Conservation (phyloP, 2,113 vertebrate species). For the Microcebus murinus region DNA sequence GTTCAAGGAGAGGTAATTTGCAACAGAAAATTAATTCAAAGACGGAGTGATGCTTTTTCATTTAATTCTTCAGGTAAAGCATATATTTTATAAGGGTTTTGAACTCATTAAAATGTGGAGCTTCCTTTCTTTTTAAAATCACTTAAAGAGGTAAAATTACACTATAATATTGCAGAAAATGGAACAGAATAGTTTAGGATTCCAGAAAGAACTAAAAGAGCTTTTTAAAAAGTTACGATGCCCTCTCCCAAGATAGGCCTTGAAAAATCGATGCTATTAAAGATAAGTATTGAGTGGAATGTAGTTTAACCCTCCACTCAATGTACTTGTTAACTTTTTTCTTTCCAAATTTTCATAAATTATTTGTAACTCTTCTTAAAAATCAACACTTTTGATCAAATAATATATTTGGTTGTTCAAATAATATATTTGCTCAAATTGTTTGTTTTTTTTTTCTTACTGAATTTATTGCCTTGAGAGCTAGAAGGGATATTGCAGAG, state of each 20-base stretch:
- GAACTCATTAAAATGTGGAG: background rate
- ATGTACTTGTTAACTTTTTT: background rate
- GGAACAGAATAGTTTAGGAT: background rate
- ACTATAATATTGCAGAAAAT: background rate
- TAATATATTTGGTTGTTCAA: background rate
- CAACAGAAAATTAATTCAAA: slow-evolving; percentile 11
- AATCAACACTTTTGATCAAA: background rate
- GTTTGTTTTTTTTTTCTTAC: background rate
- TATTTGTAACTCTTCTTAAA: background rate
- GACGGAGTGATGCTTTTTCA: background rate
- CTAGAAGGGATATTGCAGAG: background rate
- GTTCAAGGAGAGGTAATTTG: background rate
- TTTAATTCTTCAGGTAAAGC: slow-evolving; percentile 20
- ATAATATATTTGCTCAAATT: background rate
- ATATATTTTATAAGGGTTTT: background rate
- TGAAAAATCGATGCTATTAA: background rate
- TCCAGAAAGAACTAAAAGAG: slow-evolving; percentile 11
- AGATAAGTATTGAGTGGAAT: background rate
- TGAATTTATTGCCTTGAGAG: background rate
- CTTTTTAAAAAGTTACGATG: slow-evolving; percentile 3
- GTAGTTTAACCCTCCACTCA: background rate
- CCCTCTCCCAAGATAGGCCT: background rate
- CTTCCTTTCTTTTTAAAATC: background rate
- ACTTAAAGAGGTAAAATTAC: background rate
- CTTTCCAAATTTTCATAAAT: background rate